Conservation (phyloP, 2,888 invertebrate species). For the Drosophila lacicola region DNA sequence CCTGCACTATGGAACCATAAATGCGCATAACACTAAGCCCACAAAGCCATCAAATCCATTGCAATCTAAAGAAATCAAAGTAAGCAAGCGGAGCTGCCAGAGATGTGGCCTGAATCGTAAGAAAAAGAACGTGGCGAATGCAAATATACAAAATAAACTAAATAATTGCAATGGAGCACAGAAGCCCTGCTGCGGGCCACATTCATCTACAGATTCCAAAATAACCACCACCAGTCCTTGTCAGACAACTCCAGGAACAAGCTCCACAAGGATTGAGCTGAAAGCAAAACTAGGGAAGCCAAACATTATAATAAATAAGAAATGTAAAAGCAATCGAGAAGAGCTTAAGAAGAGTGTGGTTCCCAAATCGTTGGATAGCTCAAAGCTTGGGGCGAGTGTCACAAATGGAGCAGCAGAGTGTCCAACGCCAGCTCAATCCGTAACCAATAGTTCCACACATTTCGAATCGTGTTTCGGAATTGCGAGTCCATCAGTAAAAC, state of each 20-base stretch:
- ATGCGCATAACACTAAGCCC: not conserved
- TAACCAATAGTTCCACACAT: constrained; percentile 1
- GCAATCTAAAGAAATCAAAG: not conserved
- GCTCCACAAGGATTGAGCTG: not conserved
- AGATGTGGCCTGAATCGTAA: constrained; percentile 32
- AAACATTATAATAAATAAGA: no score
- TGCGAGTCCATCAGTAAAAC: not conserved
- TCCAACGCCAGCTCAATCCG: not conserved
- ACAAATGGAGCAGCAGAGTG: not conserved
- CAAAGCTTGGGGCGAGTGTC: not conserved
- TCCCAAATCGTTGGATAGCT: not conserved
- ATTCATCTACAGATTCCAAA: not conserved
- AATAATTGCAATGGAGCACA: not conserved
- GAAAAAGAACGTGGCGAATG: not conserved
- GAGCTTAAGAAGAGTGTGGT: no score
- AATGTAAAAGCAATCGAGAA: not conserved
- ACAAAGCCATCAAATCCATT: not conserved
- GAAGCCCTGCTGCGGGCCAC: not conserved
- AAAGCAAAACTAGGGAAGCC: not conserved
- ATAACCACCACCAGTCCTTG: not conserved
- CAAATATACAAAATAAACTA: not conserved
- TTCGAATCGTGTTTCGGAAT: constrained; percentile 16
- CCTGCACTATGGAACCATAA: constrained; percentile 22
- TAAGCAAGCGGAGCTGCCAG: constrained; percentile 16
- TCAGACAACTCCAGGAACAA: not conserved